These are phyloP conservation scores for Pharmacophagus antenor DNA, from an alignment of 2,888 invertebrate genomes.

Conservation along the genomic window DNA sequence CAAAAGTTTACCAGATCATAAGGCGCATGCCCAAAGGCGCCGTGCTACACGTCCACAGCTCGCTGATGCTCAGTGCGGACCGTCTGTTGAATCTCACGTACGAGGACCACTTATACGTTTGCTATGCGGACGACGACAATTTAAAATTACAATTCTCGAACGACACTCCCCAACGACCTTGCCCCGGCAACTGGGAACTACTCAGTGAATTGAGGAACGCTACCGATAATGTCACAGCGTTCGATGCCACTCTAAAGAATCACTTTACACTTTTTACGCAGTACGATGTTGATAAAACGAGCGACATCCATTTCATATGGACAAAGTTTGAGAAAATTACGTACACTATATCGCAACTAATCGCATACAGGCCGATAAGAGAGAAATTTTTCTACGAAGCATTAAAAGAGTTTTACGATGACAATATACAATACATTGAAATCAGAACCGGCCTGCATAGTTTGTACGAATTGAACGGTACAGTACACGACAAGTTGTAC, in stretches of 20 bases:
- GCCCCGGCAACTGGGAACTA: constrained; percentile 69
- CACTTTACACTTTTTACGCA: constrained; percentile 78
- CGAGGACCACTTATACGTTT: constrained; percentile 82
- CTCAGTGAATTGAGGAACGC: constrained; percentile 69
- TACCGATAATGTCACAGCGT: constrained; percentile 59
- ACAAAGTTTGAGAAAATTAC: constrained; percentile 78
- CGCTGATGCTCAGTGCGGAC: constrained; percentile 81
- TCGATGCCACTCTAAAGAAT: constrained; percentile 77
- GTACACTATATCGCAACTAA: constrained; percentile 69
- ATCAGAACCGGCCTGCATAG: constrained; percentile 81
- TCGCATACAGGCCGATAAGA: constrained; percentile 83
- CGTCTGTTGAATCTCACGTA: constrained; percentile 83
- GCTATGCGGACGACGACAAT: constrained; percentile 49
- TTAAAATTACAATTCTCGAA: constrained; percentile 62
- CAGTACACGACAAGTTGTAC: constrained; percentile 71
- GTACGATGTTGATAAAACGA: constrained; percentile 56
- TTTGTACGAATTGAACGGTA: constrained; percentile 84
- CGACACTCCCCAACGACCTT: constrained; percentile 53
- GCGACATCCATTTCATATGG: constrained; percentile 82
- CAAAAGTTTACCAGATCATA: constrained; percentile 85
- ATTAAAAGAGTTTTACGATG: constrained; percentile 82
- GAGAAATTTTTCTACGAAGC: constrained; percentile 83
- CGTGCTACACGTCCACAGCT: constrained; percentile 85
- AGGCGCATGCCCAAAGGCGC: constrained; percentile 88
- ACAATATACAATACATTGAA: constrained; percentile 87